phyloP scores from a whole-genome alignment of 92 coral and sea anemone species.

The Hydrozoanthus gracilis region DNA sequence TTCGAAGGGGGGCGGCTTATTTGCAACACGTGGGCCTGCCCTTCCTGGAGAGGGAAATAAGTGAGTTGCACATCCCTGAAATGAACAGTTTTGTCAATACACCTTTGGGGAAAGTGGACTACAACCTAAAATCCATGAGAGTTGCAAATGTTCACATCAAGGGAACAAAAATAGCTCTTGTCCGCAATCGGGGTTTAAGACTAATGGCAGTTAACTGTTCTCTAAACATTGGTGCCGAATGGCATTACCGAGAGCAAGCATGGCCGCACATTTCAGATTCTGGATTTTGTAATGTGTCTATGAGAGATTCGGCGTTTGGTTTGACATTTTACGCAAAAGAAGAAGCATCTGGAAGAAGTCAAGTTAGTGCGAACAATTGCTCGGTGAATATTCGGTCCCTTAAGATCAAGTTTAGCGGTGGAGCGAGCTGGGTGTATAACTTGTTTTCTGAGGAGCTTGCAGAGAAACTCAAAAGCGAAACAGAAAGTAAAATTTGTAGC shows the following conservation, averaged over 20 bases:
- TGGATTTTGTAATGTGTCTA: conserved; percentile 73
- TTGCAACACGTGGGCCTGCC: conserved; percentile 81
- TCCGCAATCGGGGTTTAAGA: conserved; percentile 61
- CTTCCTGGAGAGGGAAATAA: conserved; percentile 73
- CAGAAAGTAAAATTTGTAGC: conserved; percentile 67
- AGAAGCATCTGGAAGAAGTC: conserved; percentile 40
- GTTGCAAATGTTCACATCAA: conserved; percentile 70
- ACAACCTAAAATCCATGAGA: conserved; percentile 66
- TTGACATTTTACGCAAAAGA: conserved; percentile 67
- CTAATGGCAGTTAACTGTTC: conserved; percentile 71
- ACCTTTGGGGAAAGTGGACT: conserved; percentile 79
- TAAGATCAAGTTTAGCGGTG: conserved; percentile 74
- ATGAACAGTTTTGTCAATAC: conserved; percentile 69
- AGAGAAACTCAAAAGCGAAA: conserved; percentile 63
- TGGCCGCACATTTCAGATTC: conserved; percentile 96
- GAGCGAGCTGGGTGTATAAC: conserved; percentile 91
- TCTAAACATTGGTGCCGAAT: conserved; percentile 63
- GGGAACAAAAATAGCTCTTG: conserved; percentile 68
- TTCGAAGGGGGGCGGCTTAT: conserved; percentile 32
- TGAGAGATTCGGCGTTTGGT: conserved; percentile 68
- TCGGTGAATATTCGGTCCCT: conserved; percentile 70
- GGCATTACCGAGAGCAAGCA: conserved; percentile 79
- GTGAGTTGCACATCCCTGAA: conserved; percentile 66
- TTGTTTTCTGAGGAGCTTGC: conserved; percentile 77
- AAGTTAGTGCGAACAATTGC: conserved; percentile 71